Conservation (phyloP, 37 sponge, comb jelly and placozoan species). For the Dysidea cf. avara region DNA sequence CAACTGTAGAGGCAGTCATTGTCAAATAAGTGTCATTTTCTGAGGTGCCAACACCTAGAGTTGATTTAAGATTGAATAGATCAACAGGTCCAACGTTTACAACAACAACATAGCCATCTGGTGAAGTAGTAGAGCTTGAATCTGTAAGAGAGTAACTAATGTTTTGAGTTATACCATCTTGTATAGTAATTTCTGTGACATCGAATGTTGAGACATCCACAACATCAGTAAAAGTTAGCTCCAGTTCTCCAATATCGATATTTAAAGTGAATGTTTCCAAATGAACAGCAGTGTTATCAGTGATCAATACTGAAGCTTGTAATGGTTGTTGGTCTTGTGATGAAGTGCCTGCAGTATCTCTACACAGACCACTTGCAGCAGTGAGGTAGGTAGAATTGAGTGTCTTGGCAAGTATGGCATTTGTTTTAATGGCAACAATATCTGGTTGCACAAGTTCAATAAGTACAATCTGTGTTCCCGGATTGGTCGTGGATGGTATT, state of each 20-base stretch:
- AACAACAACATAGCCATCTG: conserved; percentile 60
- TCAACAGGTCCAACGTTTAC: conserved; percentile 79
- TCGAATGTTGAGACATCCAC: conserved; percentile 60
- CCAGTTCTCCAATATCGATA: conserved; percentile 69
- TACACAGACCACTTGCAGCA: conserved; percentile 31
- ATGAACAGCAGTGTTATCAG: conserved; percentile 36
- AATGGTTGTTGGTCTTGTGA: not conserved
- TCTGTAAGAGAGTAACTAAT: conserved; percentile 52
- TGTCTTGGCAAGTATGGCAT: conserved; percentile 31
- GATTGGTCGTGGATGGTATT: conserved; percentile 21
- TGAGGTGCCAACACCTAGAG: conserved; percentile 50
- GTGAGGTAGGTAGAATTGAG: conserved; percentile 41
- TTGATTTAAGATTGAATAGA: conserved; percentile 72
- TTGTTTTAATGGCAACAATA: conserved; percentile 67
- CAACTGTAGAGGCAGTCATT: conserved; percentile 58
- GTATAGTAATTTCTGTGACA: conserved; percentile 59
- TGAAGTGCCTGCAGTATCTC: conserved; percentile 40
- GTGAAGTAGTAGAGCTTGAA: conserved; percentile 38
- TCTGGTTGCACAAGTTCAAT: conserved; percentile 72
- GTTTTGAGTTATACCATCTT: conserved; percentile 29
- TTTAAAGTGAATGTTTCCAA: conserved; percentile 66
- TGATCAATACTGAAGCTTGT: conserved; percentile 20
- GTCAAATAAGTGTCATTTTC: conserved; percentile 62
- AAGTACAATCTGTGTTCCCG: conserved; percentile 44
- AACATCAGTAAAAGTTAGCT: conserved; percentile 83